These are phyloP conservation scores for Embidobia sp. DNA, from an alignment of 2,888 invertebrate genomes.

Conservation along the genomic window DNA sequence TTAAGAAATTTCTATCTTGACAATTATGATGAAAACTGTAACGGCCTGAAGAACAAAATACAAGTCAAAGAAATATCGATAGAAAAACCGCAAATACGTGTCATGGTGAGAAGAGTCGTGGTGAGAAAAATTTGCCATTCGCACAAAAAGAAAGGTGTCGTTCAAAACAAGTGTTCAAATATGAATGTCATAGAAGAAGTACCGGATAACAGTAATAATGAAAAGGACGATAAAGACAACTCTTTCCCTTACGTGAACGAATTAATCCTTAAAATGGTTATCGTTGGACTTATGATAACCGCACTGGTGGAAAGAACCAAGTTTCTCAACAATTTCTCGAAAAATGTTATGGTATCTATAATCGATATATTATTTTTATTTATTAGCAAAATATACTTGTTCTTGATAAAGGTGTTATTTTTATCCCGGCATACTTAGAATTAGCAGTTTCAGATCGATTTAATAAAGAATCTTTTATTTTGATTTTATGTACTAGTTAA, in stretches of 20 bases:
- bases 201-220: conserved; percentile 43
- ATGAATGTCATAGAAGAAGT: conserved; percentile 48
- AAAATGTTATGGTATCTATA: conserved; percentile 58
- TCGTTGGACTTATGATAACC: conserved; percentile 74
- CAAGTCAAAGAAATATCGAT: not conserved
- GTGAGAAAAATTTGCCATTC: conserved; percentile 16
- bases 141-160: conserved; percentile 17
- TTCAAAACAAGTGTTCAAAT: conserved; percentile 10
- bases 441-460: too few species aligned
- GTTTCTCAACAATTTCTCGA: too few species aligned
- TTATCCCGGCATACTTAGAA: too few species aligned
- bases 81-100: not conserved
- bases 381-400: too few species aligned
- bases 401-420: not conserved
- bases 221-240: not conserved
- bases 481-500: not conserved
- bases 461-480: too few species aligned
- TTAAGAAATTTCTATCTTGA: conserved; percentile 69
- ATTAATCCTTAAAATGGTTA: conserved; percentile 74
- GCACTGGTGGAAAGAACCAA: conserved; percentile 73
- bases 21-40: conserved; percentile 75
- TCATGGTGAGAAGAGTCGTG: conserved; percentile 6
- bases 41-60: not conserved
- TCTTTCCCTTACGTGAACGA: conserved; percentile 68
- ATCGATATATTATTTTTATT: conserved; percentile 50